Evolutionary conservation across 1,140 invertebrate genomes (phyloP).

Genomic region (Megathymus violae): DNA sequence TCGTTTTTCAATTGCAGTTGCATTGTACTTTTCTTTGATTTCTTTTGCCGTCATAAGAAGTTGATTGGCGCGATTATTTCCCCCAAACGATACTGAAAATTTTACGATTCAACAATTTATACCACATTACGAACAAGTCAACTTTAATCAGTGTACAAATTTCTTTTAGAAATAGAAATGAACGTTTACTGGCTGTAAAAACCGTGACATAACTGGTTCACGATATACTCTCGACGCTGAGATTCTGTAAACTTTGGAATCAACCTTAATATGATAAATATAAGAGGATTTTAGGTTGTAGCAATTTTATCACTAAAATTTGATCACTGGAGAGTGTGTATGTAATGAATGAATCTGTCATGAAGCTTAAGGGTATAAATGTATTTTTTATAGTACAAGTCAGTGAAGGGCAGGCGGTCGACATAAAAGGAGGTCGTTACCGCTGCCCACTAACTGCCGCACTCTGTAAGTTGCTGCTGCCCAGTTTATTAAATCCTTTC

Average conservation of each 20-base stretch:
- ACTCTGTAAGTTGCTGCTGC: too few species aligned
- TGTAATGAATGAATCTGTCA: too few species aligned
- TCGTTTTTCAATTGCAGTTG: constrained; percentile 19
- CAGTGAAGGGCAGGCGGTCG: too few species aligned
- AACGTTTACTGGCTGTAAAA: background rate
- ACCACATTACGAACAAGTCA: constrained; percentile 5
- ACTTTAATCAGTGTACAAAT: constrained; percentile 16
- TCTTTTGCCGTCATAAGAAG: constrained; percentile 16
- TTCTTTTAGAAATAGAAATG: background rate
- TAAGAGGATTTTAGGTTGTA: constrained; percentile 11
- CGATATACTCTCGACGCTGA: constrained; percentile 6
- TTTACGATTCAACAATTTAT: constrained; percentile 29
- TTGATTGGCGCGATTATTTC: constrained; percentile 26
- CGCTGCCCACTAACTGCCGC: too few species aligned
- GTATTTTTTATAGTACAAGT: too few species aligned
- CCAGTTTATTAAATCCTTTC: too few species aligned
- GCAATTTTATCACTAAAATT: too few species aligned
- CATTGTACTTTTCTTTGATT: constrained; percentile 23
- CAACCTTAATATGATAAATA: constrained; percentile 37
- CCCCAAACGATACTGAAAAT: constrained; percentile 24
- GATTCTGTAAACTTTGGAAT: constrained; percentile 27
- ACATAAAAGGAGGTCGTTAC: too few species aligned
- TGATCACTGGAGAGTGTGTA: constrained; percentile 40
- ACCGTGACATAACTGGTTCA: constrained; percentile 18
- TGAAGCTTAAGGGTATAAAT: too few species aligned